These are phyloP conservation scores for Rhynchonycteris naso DNA, from an alignment of 2,797 vertebrate species.

Conservation along the genomic window DNA sequence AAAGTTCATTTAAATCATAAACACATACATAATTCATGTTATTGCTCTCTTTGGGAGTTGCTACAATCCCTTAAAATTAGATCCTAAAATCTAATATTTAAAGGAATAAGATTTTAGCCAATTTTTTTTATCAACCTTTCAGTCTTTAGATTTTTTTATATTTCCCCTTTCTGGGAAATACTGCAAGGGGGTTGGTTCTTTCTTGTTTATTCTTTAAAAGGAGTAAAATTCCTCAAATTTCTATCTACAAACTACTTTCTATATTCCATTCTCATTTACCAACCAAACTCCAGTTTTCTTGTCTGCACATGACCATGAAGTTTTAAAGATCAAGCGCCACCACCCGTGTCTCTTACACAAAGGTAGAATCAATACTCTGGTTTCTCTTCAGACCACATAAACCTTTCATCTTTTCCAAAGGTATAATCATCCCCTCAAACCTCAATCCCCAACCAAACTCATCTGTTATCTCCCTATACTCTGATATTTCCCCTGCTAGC, in stretches of 20 bases:
- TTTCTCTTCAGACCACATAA: too few species aligned
- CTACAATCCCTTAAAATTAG: conserved; percentile 5
- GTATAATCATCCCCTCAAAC: background rate
- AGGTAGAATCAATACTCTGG: background rate
- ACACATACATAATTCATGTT: background rate
- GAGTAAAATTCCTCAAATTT: background rate
- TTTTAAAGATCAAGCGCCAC: background rate
- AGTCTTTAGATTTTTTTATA: background rate
- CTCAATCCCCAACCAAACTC: background rate
- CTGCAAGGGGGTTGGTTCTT: background rate
- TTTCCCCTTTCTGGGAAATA: background rate
- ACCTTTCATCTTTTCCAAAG: too few species aligned
- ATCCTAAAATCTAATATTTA: conserved; percentile 2
- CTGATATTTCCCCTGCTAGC: background rate
- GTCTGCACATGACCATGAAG: background rate
- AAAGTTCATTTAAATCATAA: conserved; percentile 33
- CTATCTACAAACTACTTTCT: background rate
- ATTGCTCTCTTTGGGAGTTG: background rate
- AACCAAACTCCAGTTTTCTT: background rate
- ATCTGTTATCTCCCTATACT: background rate
- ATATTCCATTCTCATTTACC: background rate
- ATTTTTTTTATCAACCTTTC: background rate
- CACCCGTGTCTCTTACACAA: background rate
- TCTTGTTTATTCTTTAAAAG: background rate
- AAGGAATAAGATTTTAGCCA: background rate